phyloP scores from a whole-genome alignment of 2,113 vertebrate genomes.

The Lamprotornis superbus region DNA sequence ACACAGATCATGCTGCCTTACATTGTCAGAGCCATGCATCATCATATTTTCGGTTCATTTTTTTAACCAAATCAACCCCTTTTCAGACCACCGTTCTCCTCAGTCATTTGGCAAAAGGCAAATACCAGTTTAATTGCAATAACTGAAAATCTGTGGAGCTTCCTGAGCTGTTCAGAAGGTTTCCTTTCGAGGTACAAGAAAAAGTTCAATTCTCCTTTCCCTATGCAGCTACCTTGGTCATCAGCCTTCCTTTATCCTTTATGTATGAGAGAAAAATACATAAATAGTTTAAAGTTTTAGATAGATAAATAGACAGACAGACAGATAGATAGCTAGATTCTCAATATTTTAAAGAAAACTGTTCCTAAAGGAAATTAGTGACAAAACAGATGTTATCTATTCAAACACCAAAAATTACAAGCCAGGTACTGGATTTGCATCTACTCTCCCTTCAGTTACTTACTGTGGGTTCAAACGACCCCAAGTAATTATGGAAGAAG shows the following conservation, averaged over 20 bases:
- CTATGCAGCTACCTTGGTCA: not conserved
- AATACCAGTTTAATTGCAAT: fast-evolving
- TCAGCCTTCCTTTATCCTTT: not conserved
- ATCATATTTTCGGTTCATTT: not conserved
- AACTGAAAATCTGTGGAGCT: fast-evolving
- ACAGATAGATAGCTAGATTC: no score
- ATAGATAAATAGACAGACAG: no score
- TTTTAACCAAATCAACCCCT: not conserved
- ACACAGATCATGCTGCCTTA: not conserved
- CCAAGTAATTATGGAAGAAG: not conserved
- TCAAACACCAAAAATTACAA: not conserved
- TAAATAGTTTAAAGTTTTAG: not conserved
- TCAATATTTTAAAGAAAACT: not conserved
- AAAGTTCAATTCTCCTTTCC: not conserved
- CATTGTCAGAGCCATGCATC: not conserved
- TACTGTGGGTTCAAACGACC: not conserved
- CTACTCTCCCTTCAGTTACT: not conserved
- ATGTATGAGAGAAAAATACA: not conserved
- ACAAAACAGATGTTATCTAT: not conserved
- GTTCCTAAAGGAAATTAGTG: not conserved
- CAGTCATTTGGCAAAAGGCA: not conserved
- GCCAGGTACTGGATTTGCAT: not conserved
- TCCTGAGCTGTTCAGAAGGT: not conserved
- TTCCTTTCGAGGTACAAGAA: not conserved
- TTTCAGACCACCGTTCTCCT: not conserved